phyloP scores from a whole-genome alignment of 2,888 invertebrate genomes.

The Gonocerus acuteangulatus region DNA sequence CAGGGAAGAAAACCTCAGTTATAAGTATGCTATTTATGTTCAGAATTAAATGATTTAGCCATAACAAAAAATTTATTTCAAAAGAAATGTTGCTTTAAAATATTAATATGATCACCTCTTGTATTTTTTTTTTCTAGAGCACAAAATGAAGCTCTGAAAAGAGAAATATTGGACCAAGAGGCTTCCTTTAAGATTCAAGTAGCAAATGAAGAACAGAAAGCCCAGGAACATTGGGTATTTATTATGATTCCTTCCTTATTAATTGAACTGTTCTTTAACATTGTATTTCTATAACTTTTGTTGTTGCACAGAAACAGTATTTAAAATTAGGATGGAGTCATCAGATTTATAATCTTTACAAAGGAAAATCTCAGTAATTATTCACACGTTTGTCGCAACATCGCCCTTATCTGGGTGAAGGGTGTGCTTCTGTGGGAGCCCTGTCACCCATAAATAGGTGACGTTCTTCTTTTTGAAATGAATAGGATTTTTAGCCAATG shows the following conservation, averaged over 20 bases:
- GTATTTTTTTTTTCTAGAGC: conserved; percentile 45
- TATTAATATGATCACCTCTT: neutral
- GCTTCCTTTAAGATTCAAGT: conserved; percentile 61
- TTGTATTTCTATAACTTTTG: too few relatives aligned
- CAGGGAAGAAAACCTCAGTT: conserved; percentile 71
- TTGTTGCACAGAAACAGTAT: too few relatives aligned
- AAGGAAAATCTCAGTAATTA: too few relatives aligned
- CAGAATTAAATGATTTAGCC: neutral
- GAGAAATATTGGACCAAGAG: conserved; percentile 81
- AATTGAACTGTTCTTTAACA: neutral
- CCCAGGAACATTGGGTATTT: conserved; percentile 72
- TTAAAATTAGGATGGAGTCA: too few relatives aligned
- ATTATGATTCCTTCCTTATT: neutral
- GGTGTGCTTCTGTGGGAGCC: too few relatives aligned
- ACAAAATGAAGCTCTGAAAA: conserved; percentile 62
- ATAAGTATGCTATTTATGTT: conserved; percentile 52
- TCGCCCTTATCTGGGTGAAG: too few relatives aligned
- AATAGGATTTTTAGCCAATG: too few relatives aligned
- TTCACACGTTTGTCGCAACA: too few relatives aligned
- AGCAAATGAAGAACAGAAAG: conserved; percentile 69
- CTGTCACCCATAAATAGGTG: too few relatives aligned
- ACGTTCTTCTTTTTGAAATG: too few relatives aligned
- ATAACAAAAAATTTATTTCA: neutral
- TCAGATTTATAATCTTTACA: too few relatives aligned
- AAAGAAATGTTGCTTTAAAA: too few relatives aligned